Base-by-base conservation (phyloP, 2,888 invertebrate genomes). In the Pherbina coryleti region DNA sequence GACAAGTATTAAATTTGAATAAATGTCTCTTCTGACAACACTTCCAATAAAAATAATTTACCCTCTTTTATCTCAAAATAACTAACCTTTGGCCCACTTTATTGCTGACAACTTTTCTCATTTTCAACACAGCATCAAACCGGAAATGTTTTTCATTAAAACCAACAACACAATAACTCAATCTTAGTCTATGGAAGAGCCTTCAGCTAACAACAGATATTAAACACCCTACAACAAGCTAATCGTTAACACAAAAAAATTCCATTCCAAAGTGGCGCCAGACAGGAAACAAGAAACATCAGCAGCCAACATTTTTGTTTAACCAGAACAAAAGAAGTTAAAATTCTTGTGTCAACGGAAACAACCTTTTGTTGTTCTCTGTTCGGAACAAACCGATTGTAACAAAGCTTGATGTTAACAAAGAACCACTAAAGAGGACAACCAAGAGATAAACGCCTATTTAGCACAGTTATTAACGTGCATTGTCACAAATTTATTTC, bases 141-240 rank as follows among this genome's bases (percentile, higher is more conserved):
- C 72, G 76, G 78, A 78, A 78, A 78, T 78, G 76, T 60, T 73
- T 57, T 8, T 66, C 22, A 71, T 66, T 76, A 75, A 79, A 77
- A 80, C 34, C 70, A 51, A 28, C 31, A 70, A 28, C 44, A 75
- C 71, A 75, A 75, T 70, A 70, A 70, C 51, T 60, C 51, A 66
- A 44, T 19, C 22, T 3, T 34, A 57, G 34, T 19, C 22, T 19
- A 34, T 11, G 5, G 2, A 44, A 22, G 19, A 75, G 5, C 49
- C 17, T 8, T 44, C 66, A 11, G 34, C 8, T 19, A 74, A 44
- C 31, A 51, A 31, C 55, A 55, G 44, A 11, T n/a, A n/a, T 17
- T 28, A 62, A 19, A 72, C n/a, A 60, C 19, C 25, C 8, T 22
- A 44, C 22, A 60, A 37, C 34, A 57, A 25, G 14, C 0, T 14